Evolutionary conservation across 2,797 vertebrate genomes (phyloP).

Genomic region (Halcyon leucocephala): DNA sequence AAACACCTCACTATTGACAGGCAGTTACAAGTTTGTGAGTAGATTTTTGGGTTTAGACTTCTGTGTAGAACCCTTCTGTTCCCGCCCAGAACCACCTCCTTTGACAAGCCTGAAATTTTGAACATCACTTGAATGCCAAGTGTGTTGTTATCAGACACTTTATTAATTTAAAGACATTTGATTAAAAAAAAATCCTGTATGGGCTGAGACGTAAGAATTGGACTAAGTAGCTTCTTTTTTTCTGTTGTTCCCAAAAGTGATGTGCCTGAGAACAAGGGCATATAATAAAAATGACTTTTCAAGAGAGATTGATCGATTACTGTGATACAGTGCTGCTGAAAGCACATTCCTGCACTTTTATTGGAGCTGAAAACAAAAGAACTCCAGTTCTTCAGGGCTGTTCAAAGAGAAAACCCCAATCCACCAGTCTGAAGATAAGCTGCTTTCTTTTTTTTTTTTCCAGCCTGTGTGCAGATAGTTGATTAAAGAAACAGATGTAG

Average conservation of each 20-base stretch:
- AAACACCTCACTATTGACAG: background rate
- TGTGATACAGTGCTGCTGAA: background rate
- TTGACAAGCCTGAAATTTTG: background rate
- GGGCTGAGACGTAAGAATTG: background rate
- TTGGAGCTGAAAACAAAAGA: background rate
- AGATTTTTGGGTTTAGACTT: background rate
- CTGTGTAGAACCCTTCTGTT: background rate
- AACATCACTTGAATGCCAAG: background rate
- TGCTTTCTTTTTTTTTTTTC: background rate
- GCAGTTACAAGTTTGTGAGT: background rate
- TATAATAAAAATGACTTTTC: background rate
- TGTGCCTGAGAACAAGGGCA: background rate
- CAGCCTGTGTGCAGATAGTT: background rate
- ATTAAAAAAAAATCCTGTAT: background rate
- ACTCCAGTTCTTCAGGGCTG: background rate
- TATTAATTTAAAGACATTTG: conserved; percentile 1
- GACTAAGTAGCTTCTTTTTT: background rate
- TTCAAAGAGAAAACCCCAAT: conserved; percentile 1
- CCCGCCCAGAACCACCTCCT: background rate
- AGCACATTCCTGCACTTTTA: background rate
- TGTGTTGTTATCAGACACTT: background rate
- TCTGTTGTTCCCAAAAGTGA: background rate
- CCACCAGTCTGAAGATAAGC: conserved; percentile 3
- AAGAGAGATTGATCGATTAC: background rate
- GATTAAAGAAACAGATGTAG: conserved; percentile 51